These are phyloP conservation scores for Chalcis sispes DNA, from an alignment of 2,888 invertebrate genomes.

Conservation along the genomic window DNA sequence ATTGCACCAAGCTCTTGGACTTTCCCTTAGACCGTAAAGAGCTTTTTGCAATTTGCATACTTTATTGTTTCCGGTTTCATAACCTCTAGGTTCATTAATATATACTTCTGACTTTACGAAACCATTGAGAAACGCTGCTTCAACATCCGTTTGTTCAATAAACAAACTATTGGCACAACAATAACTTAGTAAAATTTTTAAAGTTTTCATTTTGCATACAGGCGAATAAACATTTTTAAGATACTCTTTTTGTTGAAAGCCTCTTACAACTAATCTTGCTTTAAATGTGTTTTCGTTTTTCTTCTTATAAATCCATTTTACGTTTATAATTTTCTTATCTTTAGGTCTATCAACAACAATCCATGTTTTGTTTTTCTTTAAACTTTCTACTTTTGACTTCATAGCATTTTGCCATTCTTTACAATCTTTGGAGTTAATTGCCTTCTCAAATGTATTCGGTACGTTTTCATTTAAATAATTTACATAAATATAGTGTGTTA, in stretches of 20 bases:
- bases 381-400: conserved; percentile 55
- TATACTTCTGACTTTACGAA: not conserved
- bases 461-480: conserved; percentile 46
- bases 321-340: not conserved
- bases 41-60: conserved; percentile 2
- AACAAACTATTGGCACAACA: conserved; percentile 45
- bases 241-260: conserved; percentile 63
- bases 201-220: conserved; percentile 52
- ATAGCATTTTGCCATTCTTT: conserved; percentile 57
- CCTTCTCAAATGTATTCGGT: conserved; percentile 56
- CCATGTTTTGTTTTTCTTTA: conserved; percentile 55
- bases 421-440: conserved; percentile 44
- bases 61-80: not conserved
- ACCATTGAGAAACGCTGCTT: conserved; percentile 9
- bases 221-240: conserved; percentile 55
- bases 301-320: too few relatives aligned
- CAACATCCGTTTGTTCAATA: conserved; percentile 8
- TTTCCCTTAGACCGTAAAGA: conserved; percentile 4
- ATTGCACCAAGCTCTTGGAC: conserved; percentile 1
- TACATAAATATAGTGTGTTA: conserved; percentile 43
- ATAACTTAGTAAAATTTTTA: conserved; percentile 51
- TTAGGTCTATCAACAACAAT: conserved; percentile 11
- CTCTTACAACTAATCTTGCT: too few relatives aligned
- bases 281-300: too few relatives aligned
- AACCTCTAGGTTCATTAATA: conserved; percentile 2